Percentiles rank a stretch among this genome's conserved stretches.
Conservation (phyloP, 2,888 invertebrate genomes). For the Rotaria macrura region DNA sequence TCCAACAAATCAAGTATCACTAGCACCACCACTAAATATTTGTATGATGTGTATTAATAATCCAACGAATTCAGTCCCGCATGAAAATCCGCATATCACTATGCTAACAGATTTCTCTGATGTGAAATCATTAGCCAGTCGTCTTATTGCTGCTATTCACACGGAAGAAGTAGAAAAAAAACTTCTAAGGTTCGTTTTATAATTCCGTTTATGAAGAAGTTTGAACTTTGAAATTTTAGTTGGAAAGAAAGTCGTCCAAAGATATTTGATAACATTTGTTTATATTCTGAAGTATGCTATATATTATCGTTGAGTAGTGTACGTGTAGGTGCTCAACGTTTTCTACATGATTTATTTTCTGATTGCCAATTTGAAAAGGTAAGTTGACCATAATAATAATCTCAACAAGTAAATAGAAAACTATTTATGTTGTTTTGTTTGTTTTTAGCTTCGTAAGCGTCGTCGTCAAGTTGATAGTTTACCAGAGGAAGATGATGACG, state of each 20-base stretch:
- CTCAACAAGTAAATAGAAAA: too few species aligned
- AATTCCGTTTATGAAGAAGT: neutral
- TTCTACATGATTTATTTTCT: constrained; percentile 81
- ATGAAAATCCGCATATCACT: neutral
- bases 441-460: neutral
- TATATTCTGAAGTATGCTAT: constrained; percentile 79
- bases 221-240: constrained; percentile 37
- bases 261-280: constrained; percentile 66
- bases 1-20: neutral
- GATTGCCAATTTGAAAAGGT: constrained; percentile 63
- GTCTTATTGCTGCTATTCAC: constrained; percentile 15
- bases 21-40: neutral
- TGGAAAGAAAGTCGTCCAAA: constrained; percentile 55
- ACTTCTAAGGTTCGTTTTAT: neutral
- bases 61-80: neutral
- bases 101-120: neutral
- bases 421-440: too few species aligned
- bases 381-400: constrained; percentile 21
- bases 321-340: constrained; percentile 69
- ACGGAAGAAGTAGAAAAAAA: neutral
- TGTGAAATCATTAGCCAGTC: constrained; percentile 14
- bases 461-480: neutral
- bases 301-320: constrained; percentile 69
- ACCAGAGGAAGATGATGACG: neutral
- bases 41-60: neutral